A percentile compares a stretch with the other conserved stretches of the same genome.
These are phyloP conservation scores for Agonopterix heracliana DNA, from an alignment of 2,888 invertebrate genomes.

Conservation along the genomic window DNA sequence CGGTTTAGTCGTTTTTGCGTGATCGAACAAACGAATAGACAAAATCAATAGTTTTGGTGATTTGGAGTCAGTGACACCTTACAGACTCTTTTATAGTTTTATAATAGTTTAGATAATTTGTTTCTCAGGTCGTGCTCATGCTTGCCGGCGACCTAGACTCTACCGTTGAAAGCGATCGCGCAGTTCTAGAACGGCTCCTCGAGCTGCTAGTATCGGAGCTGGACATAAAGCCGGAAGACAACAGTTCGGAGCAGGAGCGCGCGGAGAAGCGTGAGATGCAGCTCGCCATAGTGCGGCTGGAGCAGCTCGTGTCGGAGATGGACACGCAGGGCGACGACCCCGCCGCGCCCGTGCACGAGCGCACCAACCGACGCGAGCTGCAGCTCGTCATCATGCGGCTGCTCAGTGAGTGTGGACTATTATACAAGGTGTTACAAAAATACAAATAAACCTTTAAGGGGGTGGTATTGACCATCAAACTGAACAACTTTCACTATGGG, in stretches of 20 bases:
- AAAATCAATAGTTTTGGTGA: too few relatives aligned
- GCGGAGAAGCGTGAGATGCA: slow-evolving; percentile 88
- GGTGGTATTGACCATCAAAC: too few relatives aligned
- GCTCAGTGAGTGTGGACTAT: slow-evolving; percentile 86
- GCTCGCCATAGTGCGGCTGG: slow-evolving; percentile 88
- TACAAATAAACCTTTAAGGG: too few relatives aligned
- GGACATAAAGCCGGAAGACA: slow-evolving; percentile 76
- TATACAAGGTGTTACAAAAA: too few relatives aligned
- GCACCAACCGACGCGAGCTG: slow-evolving; percentile 88
- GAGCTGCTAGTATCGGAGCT: slow-evolving; percentile 83
- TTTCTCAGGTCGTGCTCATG: slow-evolving; percentile 85
- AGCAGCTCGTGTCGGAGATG: slow-evolving; percentile 82
- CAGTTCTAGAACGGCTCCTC: slow-evolving; percentile 85
- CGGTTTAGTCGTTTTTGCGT: too few relatives aligned
- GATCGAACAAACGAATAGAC: too few relatives aligned
- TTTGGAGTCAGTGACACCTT: too few relatives aligned
- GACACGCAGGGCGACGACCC: slow-evolving; percentile 73
- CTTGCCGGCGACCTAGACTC: slow-evolving; percentile 92
- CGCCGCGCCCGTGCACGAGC: slow-evolving; percentile 73
- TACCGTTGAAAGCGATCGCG: slow-evolving; percentile 86
- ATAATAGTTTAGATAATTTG: too few relatives aligned
- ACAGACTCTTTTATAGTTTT: too few relatives aligned
- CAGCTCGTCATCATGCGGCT: slow-evolving; percentile 92
- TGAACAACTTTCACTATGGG: too few relatives aligned
- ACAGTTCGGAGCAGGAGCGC: slow-evolving; percentile 68